Conservation (phyloP, 2,888 invertebrate species). For the Pachymerium ferrugineum region DNA sequence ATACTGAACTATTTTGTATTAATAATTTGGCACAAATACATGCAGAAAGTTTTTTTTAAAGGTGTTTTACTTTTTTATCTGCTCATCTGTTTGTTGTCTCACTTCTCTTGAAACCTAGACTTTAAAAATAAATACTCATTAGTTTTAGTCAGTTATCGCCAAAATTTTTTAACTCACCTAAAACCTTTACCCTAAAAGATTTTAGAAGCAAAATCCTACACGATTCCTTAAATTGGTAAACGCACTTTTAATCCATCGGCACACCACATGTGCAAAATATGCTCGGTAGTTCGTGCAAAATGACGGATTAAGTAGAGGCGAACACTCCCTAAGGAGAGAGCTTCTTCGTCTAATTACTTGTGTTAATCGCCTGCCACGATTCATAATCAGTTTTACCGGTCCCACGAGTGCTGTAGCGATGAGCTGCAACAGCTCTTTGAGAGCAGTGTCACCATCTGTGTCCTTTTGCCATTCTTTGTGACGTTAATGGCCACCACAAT, state of each 20-base stretch:
- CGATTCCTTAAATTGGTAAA: background rate
- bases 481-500: background rate
- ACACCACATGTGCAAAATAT: background rate
- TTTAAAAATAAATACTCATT: too few species aligned
- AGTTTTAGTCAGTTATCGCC: too few species aligned
- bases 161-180: too few species aligned
- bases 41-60: too few species aligned
- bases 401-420: background rate
- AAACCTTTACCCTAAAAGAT: too few species aligned
- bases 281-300: background rate
- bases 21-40: too few species aligned
- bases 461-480: background rate
- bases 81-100: too few species aligned
- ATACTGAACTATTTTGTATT: too few species aligned
- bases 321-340: background rate
- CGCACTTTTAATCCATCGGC: background rate
- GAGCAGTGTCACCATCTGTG: background rate
- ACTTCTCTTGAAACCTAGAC: too few species aligned
- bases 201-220: background rate
- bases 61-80: too few species aligned
- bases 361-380: constrained; percentile 18
- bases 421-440: background rate
- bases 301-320: background rate
- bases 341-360: constrained; percentile 14
- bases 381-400: constrained; percentile 12